Evolutionary conservation across 2,797 vertebrate genomes (phyloP), one percentile per base, ranked within the genome.

Genomic region (Spea hammondii): DNA sequence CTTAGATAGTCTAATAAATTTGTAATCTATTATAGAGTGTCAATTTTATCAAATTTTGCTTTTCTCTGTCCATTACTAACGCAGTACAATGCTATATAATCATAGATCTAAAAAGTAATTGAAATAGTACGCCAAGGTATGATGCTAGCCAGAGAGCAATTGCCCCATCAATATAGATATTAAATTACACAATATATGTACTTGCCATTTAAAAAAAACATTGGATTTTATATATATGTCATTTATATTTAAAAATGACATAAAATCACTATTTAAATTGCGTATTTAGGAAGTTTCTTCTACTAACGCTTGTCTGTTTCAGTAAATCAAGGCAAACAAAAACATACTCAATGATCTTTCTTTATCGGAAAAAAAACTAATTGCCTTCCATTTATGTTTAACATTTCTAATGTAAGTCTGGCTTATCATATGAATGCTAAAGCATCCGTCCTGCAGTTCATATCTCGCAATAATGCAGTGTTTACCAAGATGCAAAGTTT

Each of bases 391-490:
- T 47, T 68, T 50, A 47, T 48, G 66, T 49, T 49, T 68, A 13
- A 48, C 46, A 68, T 68, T 68, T 68, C n/a, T 51, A 70, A 70
- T 51, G 48, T 70, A 8, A 32, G 17, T 32, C 11, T 70, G 67
- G 48, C 48, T 47, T 6, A 8, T 54, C 64, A 65, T 32, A n/a
- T 74, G 59, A 81, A 54, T 82, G 82, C 45, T 84, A 82, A 54
- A 81, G 57, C 76, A 84, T n/a, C 84, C 83, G 45, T 8, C 65
- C 75, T 84, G 67, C 82, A 17, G 85, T 76, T 87, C 65, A 64
- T 85, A 64, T 77, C 49, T 72, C 78, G 85, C 83, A 83, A 86
- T 86, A 80, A 79, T 83, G 55, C 79, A 70, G 54, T 55, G 12
- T 84, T 60, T 83, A 3, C 17, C 69, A 76, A 53, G 57, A 9